Evolutionary conservation across 1,140 invertebrate species (phyloP).

Genomic region (Leptoteleia sp.): DNA sequence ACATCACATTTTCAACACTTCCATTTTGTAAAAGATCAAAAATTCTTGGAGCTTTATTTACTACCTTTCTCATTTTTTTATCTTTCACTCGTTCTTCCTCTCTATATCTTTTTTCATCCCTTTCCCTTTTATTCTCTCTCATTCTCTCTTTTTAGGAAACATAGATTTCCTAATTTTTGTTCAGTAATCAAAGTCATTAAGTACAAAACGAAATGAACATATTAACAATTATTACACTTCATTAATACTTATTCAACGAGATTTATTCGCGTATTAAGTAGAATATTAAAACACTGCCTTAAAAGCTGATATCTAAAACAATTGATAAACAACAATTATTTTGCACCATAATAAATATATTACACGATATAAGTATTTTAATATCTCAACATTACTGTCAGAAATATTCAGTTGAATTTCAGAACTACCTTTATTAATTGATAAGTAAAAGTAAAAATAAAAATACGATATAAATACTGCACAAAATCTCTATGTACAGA

Average conservation of each 20-base stretch:
- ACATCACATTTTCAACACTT: constrained; percentile 11
- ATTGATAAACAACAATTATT: too few species aligned
- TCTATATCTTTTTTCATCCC: too few species aligned
- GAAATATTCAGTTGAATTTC: too few species aligned
- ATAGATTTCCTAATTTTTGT: constrained; percentile 13
- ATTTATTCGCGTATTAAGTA: background rate
- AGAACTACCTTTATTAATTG: too few species aligned
- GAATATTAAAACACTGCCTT: background rate
- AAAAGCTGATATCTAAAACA: too few species aligned
- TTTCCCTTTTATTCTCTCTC: too few species aligned
- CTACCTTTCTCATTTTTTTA: background rate
- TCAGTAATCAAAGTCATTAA: constrained; percentile 14
- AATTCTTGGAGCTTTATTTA: background rate
- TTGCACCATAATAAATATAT: too few species aligned
- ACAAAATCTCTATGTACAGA: too few species aligned
- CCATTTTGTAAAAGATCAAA: constrained; percentile 12
- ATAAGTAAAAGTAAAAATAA: too few species aligned
- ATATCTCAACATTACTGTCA: too few species aligned
- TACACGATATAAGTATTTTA: too few species aligned
- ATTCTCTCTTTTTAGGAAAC: background rate
- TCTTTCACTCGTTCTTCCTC: background rate
- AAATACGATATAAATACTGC: too few species aligned
- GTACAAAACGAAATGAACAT: constrained; percentile 8
- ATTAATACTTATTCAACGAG: constrained; percentile 8
- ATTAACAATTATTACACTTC: constrained; percentile 23